Percentiles rank a stretch among this genome's conserved stretches.
phyloP scores from a whole-genome alignment of 2,888 invertebrate species.

The Cataglyphis altisquamis region DNA sequence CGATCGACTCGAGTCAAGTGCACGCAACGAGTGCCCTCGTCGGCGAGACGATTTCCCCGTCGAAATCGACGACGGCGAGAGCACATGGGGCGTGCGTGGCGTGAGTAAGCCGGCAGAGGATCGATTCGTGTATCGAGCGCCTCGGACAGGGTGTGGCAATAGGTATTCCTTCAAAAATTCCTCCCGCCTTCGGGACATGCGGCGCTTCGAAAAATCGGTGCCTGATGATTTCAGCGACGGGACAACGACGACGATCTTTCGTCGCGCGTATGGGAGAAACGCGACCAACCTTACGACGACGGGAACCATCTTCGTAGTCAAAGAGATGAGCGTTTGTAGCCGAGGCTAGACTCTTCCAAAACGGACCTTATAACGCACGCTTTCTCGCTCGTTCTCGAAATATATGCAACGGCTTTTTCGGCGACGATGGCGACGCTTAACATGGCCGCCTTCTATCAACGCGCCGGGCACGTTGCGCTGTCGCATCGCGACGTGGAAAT shows the following conservation, averaged over 20 bases:
- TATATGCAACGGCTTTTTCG: constrained; percentile 64
- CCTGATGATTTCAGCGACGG: not conserved
- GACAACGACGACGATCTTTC: no score
- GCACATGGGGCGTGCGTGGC: constrained; percentile 1
- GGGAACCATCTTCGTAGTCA: not conserved
- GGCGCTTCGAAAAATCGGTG: not conserved
- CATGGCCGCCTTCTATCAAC: constrained; percentile 69
- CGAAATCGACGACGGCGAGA: not conserved
- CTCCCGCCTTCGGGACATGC: not conserved
- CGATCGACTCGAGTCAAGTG: constrained; percentile 5
- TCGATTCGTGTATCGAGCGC: constrained; percentile 36
- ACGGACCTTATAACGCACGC: not conserved
- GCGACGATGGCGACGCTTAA: constrained; percentile 65
- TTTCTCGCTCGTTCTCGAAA: constrained; percentile 47
- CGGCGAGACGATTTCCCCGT: not conserved
- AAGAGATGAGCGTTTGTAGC: no score
- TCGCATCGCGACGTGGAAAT: constrained; percentile 61
- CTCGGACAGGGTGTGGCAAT: constrained; percentile 48
- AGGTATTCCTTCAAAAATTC: not conserved
- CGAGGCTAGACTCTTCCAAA: constrained; percentile 20
- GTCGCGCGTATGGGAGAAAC: not conserved
- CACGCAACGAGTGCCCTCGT: not conserved
- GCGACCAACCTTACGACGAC: not conserved
- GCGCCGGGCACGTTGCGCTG: constrained; percentile 68
- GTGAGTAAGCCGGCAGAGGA: constrained; percentile 18